Percentiles rank a stretch among this genome's conserved stretches.
phyloP scores from a whole-genome alignment of 2,113 vertebrate species.

The Saguinus imperator region DNA sequence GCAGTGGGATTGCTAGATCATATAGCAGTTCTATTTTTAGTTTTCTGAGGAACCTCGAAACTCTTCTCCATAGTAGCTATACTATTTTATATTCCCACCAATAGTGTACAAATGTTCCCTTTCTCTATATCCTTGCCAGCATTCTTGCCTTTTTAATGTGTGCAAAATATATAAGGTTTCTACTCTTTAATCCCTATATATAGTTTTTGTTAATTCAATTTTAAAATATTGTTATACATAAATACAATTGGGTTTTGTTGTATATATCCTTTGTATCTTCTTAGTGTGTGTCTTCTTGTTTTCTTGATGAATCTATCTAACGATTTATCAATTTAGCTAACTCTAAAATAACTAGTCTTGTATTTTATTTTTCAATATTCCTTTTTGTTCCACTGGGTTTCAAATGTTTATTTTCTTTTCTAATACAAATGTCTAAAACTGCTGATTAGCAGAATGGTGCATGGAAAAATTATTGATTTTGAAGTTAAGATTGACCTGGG shows the following conservation, averaged over 20 bases:
- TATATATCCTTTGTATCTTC: not conserved
- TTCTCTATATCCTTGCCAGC: not conserved
- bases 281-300: not conserved
- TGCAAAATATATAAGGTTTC: not conserved
- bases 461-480: not conserved
- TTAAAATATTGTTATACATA: not conserved
- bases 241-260: not conserved
- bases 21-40: too few relatives aligned
- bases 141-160: not conserved
- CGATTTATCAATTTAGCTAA: not conserved
- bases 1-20: too few relatives aligned
- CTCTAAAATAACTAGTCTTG: not conserved
- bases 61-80: too few relatives aligned
- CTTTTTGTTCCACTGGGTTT: not conserved
- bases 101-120: too few relatives aligned
- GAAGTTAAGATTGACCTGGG: not conserved
- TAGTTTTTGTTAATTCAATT: not conserved
- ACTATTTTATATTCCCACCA: too few relatives aligned
- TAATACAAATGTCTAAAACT: not conserved
- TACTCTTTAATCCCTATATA: not conserved
- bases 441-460: not conserved
- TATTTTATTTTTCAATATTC: not conserved
- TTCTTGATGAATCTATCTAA: not conserved
- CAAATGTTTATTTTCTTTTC: not conserved
- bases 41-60: too few relatives aligned